phyloP scores from a whole-genome alignment of 64 coral and sea anemone genomes.

The Stylophora pistillata region DNA sequence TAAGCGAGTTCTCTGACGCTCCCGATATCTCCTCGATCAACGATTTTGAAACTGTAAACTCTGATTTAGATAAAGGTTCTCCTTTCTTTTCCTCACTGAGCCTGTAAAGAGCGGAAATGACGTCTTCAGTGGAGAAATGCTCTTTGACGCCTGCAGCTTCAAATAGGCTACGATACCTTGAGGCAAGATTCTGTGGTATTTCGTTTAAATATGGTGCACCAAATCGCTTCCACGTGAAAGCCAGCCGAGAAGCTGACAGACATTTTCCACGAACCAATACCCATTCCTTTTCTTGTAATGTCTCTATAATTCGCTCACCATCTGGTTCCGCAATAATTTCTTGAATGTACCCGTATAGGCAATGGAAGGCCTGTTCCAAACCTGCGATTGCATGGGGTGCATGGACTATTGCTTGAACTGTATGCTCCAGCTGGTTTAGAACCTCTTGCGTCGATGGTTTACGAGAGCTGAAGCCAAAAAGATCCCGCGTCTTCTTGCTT shows the following conservation, averaged over 20 bases:
- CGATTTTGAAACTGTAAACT: conserved; percentile 59
- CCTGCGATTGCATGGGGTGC: neutral
- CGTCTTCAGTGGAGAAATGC: conserved; percentile 25
- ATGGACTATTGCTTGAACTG: neutral
- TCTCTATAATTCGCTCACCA: neutral
- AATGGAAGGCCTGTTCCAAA: conserved; percentile 3
- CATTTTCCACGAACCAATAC: conserved; percentile 66
- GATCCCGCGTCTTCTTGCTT: conserved; percentile 17
- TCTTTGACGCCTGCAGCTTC: conserved; percentile 46
- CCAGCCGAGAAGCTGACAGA: conserved; percentile 59
- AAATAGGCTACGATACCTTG: conserved; percentile 47
- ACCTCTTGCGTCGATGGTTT: conserved; percentile 46
- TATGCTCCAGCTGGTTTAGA: conserved; percentile 50
- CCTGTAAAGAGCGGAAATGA: conserved; percentile 52
- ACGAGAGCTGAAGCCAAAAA: conserved; percentile 53
- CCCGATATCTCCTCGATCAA: conserved; percentile 44
- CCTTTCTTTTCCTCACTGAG: conserved; percentile 33
- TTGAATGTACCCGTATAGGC: conserved; percentile 57
- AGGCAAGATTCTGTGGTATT: conserved; percentile 39
- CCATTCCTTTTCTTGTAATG: conserved; percentile 56
- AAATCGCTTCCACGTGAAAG: conserved; percentile 68
- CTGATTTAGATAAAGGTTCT: neutral
- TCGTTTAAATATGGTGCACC: conserved; percentile 78
- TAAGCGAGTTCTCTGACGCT: neutral
- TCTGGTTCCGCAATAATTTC: neutral